Conservation (phyloP, 2,888 invertebrate species). For the Corythucha ciliata region DNA sequence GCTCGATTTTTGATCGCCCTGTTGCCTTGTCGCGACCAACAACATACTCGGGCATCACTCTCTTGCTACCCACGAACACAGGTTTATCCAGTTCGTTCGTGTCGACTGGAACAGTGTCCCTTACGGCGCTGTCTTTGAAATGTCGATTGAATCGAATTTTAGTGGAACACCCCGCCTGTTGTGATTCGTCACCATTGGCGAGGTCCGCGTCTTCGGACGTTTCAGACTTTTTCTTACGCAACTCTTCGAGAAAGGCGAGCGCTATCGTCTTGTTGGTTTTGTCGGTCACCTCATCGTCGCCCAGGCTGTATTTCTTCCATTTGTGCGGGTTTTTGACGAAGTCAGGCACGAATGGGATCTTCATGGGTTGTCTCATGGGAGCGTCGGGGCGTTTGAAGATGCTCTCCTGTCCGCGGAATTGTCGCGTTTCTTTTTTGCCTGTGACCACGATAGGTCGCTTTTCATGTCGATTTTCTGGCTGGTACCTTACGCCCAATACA, state of each 20-base stretch:
- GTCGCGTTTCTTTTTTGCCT: conserved; percentile 48
- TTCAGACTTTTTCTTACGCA: conserved; percentile 15
- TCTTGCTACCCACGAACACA: conserved; percentile 56
- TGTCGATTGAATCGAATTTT: conserved; percentile 24
- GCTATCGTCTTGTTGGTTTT: conserved; percentile 67
- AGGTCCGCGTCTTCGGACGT: conserved; percentile 8
- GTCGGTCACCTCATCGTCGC: conserved; percentile 76
- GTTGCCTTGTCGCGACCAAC: conserved; percentile 56
- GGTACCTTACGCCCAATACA: conserved; percentile 43
- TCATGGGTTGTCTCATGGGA: conserved; percentile 39
- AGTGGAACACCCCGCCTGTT: not conserved
- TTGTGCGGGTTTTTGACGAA: conserved; percentile 66
- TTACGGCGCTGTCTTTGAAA: conserved; percentile 20
- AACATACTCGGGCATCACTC: conserved; percentile 74
- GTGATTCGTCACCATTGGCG: conserved; percentile 4
- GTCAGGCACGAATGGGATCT: conserved; percentile 40
- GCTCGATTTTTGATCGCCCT: too few species aligned
- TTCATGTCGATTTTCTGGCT: conserved; percentile 43
- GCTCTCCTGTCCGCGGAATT: conserved; percentile 62
- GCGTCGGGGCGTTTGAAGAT: conserved; percentile 67
- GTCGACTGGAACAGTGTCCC: conserved; percentile 16
- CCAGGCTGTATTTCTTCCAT: conserved; percentile 70
- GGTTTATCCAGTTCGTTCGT: conserved; percentile 36
- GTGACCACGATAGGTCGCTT: conserved; percentile 23
- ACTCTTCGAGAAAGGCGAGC: conserved; percentile 53